A percentile compares a stretch with the other conserved stretches of the same genome.
Evolutionary conservation across 2,888 invertebrate species (phyloP).

Genomic region (Glyphotaelius pellucidus): DNA sequence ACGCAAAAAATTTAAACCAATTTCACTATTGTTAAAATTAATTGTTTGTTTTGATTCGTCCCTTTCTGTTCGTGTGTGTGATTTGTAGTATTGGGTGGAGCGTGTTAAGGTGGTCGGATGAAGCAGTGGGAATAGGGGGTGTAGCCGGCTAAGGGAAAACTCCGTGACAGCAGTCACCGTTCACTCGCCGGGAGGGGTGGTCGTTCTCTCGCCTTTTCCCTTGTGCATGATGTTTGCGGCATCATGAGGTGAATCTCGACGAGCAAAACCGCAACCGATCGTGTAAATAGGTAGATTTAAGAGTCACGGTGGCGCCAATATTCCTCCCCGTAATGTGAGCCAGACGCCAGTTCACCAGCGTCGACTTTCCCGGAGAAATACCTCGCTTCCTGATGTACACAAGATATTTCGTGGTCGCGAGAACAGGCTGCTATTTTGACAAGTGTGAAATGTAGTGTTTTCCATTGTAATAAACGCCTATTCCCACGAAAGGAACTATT

Average conservation of each 20-base stretch:
- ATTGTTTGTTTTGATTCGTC: background rate
- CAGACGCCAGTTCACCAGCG: background rate
- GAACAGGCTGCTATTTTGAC: constrained; percentile 35
- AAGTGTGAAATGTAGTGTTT: constrained; percentile 20
- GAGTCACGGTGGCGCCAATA: constrained; percentile 37
- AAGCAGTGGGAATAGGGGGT: constrained; percentile 52
- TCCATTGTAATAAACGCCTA: constrained; percentile 69
- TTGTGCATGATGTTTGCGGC: constrained; percentile 50
- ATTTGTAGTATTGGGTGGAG: background rate
- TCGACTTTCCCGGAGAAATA: background rate
- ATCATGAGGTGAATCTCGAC: constrained; percentile 47
- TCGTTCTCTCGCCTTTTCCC: constrained; percentile 67
- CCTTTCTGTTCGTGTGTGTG: background rate
- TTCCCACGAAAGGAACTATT: constrained; percentile 63
- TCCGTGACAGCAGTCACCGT: constrained; percentile 71
- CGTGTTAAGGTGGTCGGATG: background rate
- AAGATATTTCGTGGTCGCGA: constrained; percentile 16
- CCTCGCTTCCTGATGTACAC: constrained; percentile 15
- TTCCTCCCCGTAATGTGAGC: background rate
- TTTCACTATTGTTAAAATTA: background rate
- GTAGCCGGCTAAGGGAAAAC: constrained; percentile 61
- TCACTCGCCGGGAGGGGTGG: constrained; percentile 72
- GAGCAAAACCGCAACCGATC: constrained; percentile 26
- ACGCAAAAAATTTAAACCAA: background rate
- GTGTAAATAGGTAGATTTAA: constrained; percentile 60